These are phyloP conservation scores for Tragelaphus strepsiceros DNA, from an alignment of 2,113 vertebrate genomes.

Conservation along the genomic window DNA sequence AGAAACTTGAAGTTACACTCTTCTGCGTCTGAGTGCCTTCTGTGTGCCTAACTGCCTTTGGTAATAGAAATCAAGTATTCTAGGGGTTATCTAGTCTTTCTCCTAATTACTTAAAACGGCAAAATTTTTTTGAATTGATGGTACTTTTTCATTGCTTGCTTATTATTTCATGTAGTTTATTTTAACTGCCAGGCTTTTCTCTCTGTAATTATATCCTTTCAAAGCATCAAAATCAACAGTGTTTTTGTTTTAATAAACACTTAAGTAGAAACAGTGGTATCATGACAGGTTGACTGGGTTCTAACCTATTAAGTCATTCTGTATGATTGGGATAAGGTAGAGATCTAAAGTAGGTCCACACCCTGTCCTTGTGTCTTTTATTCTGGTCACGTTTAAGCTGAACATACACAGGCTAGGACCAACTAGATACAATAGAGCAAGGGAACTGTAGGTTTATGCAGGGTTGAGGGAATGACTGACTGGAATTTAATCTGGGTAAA, in stretches of 20 bases:
- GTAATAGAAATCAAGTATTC: not conserved
- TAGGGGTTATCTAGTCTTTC: not conserved
- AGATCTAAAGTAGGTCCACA: not conserved
- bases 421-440: not conserved
- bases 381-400: not conserved
- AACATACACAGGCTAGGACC: not conserved
- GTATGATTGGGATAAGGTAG: not conserved
- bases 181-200: not conserved
- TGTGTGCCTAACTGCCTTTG: not conserved
- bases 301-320: not conserved
- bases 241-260: not conserved
- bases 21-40: not conserved
- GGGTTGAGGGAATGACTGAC: not conserved
- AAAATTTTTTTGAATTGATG: not conserved
- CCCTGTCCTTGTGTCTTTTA: not conserved
- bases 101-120: not conserved
- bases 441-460: not conserved
- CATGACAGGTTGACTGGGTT: not conserved
- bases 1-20: not conserved
- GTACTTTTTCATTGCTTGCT: not conserved
- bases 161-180: not conserved
- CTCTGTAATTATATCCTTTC: not conserved
- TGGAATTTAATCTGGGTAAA: not conserved
- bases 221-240: not conserved
- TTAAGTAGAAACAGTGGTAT: not conserved